These are phyloP conservation scores for Brotula barbata DNA, from an alignment of 2,797 vertebrate species.

Conservation along the genomic window DNA sequence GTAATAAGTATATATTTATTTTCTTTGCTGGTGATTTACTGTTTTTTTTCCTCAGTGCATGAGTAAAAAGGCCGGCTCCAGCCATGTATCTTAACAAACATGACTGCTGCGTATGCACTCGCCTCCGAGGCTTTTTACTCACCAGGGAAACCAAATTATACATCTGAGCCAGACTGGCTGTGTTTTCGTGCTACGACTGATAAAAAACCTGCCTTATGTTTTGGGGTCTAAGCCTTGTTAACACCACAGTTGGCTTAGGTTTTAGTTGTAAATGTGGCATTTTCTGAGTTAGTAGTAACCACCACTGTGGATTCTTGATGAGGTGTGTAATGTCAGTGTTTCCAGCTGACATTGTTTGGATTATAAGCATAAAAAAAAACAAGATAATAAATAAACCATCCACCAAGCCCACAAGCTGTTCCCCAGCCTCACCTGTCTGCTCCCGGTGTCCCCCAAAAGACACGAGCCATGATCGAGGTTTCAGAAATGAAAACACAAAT, in stretches of 20 bases:
- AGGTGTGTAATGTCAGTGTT: slow-evolving; percentile 6
- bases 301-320: neutral
- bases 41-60: slow-evolving; percentile 63
- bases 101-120: slow-evolving; percentile 75
- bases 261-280: slow-evolving; percentile 38
- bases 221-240: slow-evolving; percentile 37
- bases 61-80: slow-evolving; percentile 59
- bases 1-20: slow-evolving; percentile 82
- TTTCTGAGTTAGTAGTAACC: slow-evolving; percentile 9
- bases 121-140: slow-evolving; percentile 73
- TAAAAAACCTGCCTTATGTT: slow-evolving; percentile 61
- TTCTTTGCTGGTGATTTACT: slow-evolving; percentile 78
- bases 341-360: slow-evolving; percentile 6
- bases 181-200: slow-evolving; percentile 69
- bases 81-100: slow-evolving; percentile 77
- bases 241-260: slow-evolving; percentile 28
- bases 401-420: slow-evolving; percentile 26
- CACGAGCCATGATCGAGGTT: slow-evolving; percentile 11
- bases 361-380: slow-evolving; percentile 23
- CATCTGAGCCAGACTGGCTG: slow-evolving; percentile 71
- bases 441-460: slow-evolving; percentile 3
- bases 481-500: slow-evolving; percentile 42
- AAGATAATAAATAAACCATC: slow-evolving; percentile 12
- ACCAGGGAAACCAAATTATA: slow-evolving; percentile 77
- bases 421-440: slow-evolving; percentile 1